phyloP scores from a whole-genome alignment of 1,140 invertebrate genomes.

The Lepidurus apus region DNA sequence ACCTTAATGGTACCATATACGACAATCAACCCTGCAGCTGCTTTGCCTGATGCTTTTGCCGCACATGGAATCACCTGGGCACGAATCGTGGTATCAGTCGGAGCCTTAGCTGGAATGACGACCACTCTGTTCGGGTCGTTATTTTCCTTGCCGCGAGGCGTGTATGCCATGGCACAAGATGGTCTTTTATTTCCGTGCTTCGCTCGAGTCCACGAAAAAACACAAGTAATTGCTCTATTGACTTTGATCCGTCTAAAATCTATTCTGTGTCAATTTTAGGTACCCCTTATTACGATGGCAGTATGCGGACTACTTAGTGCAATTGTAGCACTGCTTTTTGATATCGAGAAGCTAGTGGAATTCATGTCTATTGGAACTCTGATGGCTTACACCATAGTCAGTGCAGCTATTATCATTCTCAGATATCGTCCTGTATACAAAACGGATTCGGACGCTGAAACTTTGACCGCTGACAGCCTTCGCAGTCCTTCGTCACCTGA shows the following conservation, averaged over 20 bases:
- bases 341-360: constrained; percentile 84
- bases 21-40: constrained; percentile 64
- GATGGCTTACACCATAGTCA: constrained; percentile 84
- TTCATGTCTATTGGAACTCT: constrained; percentile 92
- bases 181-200: constrained; percentile 77
- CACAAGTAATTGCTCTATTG: constrained; percentile 49
- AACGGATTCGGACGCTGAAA: constrained; percentile 23
- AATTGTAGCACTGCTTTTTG: constrained; percentile 75
- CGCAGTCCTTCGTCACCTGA: constrained; percentile 20
- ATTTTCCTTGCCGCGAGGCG: constrained; percentile 73
- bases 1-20: constrained; percentile 78
- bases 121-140: constrained; percentile 73
- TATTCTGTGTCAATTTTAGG: constrained; percentile 43
- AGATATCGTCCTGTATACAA: constrained; percentile 62
- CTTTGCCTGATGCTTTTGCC: constrained; percentile 76
- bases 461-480: neutral
- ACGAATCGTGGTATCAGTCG: constrained; percentile 78
- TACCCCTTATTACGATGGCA: constrained; percentile 71
- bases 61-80: constrained; percentile 61
- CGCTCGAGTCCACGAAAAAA: constrained; percentile 64
- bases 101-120: constrained; percentile 84
- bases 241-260: constrained; percentile 25
- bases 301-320: constrained; percentile 72
- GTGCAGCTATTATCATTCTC: constrained; percentile 78
- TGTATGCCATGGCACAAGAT: constrained; percentile 84